These are phyloP conservation scores for Theonella swinhoei DNA, from an alignment of 37 sponge, comb jelly and placozoan genomes.

Conservation along the genomic window DNA sequence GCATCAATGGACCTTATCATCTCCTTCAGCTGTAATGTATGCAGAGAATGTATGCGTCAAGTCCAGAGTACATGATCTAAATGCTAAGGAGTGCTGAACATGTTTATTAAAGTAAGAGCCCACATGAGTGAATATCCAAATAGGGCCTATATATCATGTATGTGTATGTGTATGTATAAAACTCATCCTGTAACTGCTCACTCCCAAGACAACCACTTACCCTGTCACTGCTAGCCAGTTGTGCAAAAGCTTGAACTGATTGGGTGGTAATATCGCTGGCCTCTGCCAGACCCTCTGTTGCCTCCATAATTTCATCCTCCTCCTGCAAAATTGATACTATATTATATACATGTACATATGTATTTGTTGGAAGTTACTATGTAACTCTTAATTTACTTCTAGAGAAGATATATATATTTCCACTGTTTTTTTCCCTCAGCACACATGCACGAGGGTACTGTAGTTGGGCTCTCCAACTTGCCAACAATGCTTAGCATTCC, in stretches of 20 bases:
- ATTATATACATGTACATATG: too few relatives aligned
- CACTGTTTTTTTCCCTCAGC: too few relatives aligned
- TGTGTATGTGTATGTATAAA: too few relatives aligned
- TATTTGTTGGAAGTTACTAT: neutral
- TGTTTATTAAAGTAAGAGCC: too few relatives aligned
- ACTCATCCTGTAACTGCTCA: neutral
- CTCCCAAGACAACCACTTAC: constrained; percentile 7
- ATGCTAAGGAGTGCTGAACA: too few relatives aligned
- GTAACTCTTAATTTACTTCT: neutral
- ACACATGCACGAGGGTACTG: too few relatives aligned
- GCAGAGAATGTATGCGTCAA: neutral
- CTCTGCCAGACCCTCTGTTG: constrained; percentile 45
- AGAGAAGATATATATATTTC: too few relatives aligned
- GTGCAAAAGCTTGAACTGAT: constrained; percentile 65
- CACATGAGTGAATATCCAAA: too few relatives aligned
- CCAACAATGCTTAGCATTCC: too few relatives aligned
- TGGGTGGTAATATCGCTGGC: constrained; percentile 10
- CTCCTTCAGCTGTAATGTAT: constrained; percentile 26
- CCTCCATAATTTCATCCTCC: constrained; percentile 60
- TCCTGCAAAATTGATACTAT: constrained; percentile 28
- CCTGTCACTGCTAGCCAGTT: constrained; percentile 65
- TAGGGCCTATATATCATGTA: too few relatives aligned
- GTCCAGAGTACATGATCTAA: too few relatives aligned
- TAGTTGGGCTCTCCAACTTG: too few relatives aligned
- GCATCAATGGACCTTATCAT: constrained; percentile 33